phyloP scores from a whole-genome alignment of 2,797 vertebrate species.

The Sternotherus odoratus region DNA sequence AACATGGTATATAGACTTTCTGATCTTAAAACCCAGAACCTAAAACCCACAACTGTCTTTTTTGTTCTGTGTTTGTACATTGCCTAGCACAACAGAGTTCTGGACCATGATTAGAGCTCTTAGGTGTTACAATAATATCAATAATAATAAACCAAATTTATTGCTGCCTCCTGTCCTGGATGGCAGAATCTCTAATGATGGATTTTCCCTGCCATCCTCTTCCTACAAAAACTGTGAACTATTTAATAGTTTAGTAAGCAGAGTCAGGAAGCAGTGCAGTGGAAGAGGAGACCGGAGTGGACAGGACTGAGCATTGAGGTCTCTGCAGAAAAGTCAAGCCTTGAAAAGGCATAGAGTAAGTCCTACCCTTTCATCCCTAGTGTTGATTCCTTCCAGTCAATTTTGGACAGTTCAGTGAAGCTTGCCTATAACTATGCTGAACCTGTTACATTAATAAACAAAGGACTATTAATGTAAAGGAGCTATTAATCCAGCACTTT shows the following conservation, averaged over 20 bases:
- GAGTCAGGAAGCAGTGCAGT: neutral
- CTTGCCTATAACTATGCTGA: neutral
- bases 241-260: neutral
- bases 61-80: too few relatives aligned
- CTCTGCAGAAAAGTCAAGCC: neutral
- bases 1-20: too few relatives aligned
- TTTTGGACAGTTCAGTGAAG: neutral
- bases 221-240: neutral
- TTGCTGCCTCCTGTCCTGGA: neutral
- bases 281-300: neutral
- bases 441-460: neutral
- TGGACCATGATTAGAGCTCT: too few relatives aligned
- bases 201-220: neutral
- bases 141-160: too few relatives aligned
- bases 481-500: neutral
- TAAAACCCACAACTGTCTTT: neutral
- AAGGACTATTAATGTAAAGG: neutral
- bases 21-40: too few relatives aligned
- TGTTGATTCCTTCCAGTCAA: neutral
- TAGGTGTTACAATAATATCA: too few relatives aligned
- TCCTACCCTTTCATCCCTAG: neutral
- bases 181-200: neutral
- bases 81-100: too few relatives aligned
- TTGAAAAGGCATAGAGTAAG: neutral
- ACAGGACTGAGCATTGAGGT: neutral